Conservation (phyloP, 2,797 vertebrate genomes). For the Odontamblyopus rebecca region DNA sequence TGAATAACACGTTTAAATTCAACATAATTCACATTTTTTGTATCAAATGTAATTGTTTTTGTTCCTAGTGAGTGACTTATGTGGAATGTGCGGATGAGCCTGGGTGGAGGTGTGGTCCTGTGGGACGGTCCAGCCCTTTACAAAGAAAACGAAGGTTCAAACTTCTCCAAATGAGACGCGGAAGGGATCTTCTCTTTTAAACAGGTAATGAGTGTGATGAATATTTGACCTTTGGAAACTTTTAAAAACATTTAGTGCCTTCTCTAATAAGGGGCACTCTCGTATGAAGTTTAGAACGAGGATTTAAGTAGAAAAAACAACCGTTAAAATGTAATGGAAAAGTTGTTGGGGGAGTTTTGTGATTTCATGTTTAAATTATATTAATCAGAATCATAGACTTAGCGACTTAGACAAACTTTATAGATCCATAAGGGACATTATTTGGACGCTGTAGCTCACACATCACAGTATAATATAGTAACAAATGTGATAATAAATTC, state of each 20-base stretch:
- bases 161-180: constrained; percentile 62
- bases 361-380: background rate
- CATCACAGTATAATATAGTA: too few species aligned
- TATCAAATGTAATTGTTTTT: background rate
- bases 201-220: constrained; percentile 79
- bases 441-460: too few species aligned
- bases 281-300: constrained; percentile 31
- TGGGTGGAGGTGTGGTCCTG: constrained; percentile 31
- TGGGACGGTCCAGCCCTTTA: constrained; percentile 57
- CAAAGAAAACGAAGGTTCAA: constrained; percentile 70
- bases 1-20: too few species aligned
- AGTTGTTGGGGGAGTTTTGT: background rate
- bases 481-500: too few species aligned
- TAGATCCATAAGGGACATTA: too few species aligned
- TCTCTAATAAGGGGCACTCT: constrained; percentile 48
- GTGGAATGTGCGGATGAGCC: constrained; percentile 54
- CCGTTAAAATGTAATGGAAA: background rate
- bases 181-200: constrained; percentile 56
- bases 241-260: constrained; percentile 25
- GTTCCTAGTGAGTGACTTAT: constrained; percentile 32
- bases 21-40: background rate
- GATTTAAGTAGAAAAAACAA: constrained; percentile 23
- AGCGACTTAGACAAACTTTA: too few species aligned
- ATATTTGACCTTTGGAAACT: constrained; percentile 79
- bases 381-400: too few species aligned